Evolutionary conservation across 2,888 invertebrate genomes (phyloP), one percentile per base, ranked within the genome.

Genomic region (Apamea epomidion): DNA sequence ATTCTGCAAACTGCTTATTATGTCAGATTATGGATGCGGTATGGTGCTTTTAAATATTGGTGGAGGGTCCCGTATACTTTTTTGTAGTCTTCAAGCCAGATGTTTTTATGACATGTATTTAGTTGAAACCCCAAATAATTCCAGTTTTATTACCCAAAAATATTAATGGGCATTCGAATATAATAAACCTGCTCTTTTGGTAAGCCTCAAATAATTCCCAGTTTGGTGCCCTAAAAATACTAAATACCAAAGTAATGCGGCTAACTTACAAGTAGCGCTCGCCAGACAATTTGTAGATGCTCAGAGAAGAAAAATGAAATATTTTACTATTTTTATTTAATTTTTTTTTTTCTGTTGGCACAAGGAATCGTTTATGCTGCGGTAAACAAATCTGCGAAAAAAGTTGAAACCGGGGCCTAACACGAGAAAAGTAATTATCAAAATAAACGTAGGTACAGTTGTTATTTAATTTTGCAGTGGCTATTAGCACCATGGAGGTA

Each of bases 1-100:
- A 89, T 48, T 54, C 48, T 21, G 58, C 75, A 72, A 86, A 87
- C 80, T 73, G 60, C 86, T 87, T 82, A 88, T 89, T 89, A 89
- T 80, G 78, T 78, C 76, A 78, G 69, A 76, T 82, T 83, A 81
- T 62, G 42, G 37, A 73, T 51, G n/a, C 64, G 62, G 18, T 45
- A 48, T 2, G 29, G 58, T 65, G 54, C 54, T 83, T 69, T 69
- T 65, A 0, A 69, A 48, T 74, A 5, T 25, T 8, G 2, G 3
- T 42, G 0, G 37, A 29, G 18, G 85, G 85, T 77, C 67, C 85
- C 32, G 80, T 69, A 76, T 6, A 16, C 1, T 25, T 58, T 18
- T 32, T 37, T 37, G 32, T 37, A 37, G 37, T 37, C 37, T 37
- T 37, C 5, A 37, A 37, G 5, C 37, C 37, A 37, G 18, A 2